Conservation (phyloP, 2,888 invertebrate genomes). For the Melitaea athalia region DNA sequence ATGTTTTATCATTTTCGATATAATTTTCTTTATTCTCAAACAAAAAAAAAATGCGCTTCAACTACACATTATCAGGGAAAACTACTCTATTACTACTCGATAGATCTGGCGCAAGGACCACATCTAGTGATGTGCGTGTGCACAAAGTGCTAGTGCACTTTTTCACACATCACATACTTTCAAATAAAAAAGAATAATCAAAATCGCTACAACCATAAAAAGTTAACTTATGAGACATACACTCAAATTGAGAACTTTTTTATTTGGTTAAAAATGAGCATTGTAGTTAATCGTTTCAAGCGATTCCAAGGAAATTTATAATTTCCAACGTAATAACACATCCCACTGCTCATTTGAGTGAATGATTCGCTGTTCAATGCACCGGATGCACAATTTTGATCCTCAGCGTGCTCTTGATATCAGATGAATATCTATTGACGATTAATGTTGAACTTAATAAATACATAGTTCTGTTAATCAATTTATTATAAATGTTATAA, state of each 20-base stretch:
- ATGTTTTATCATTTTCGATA: too few relatives aligned
- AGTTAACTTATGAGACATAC: too few relatives aligned
- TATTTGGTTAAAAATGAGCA: not conserved
- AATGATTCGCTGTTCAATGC: slow-evolving; percentile 22
- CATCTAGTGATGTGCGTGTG: too few relatives aligned
- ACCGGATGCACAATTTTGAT: slow-evolving; percentile 33
- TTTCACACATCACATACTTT: too few relatives aligned
- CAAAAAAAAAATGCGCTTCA: too few relatives aligned
- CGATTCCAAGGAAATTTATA: slow-evolving; percentile 3
- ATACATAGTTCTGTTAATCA: not conserved
- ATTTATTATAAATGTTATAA: not conserved
- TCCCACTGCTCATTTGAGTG: slow-evolving; percentile 15
- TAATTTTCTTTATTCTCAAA: too few relatives aligned
- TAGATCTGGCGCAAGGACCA: too few relatives aligned
- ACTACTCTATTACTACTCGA: too few relatives aligned
- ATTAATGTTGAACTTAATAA: not conserved
- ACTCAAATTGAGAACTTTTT: not conserved
- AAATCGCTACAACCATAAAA: not conserved
- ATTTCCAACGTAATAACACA: slow-evolving; percentile 9
- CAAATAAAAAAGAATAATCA: not conserved
- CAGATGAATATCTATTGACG: not conserved
- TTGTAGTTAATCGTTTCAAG: slow-evolving; percentile 1
- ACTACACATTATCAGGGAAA: too few relatives aligned
- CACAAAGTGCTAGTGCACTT: too few relatives aligned
- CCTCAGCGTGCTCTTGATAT: slow-evolving; percentile 7